These are phyloP conservation scores for Tachina fera DNA, from an alignment of 2,888 invertebrate genomes.

Conservation along the genomic window DNA sequence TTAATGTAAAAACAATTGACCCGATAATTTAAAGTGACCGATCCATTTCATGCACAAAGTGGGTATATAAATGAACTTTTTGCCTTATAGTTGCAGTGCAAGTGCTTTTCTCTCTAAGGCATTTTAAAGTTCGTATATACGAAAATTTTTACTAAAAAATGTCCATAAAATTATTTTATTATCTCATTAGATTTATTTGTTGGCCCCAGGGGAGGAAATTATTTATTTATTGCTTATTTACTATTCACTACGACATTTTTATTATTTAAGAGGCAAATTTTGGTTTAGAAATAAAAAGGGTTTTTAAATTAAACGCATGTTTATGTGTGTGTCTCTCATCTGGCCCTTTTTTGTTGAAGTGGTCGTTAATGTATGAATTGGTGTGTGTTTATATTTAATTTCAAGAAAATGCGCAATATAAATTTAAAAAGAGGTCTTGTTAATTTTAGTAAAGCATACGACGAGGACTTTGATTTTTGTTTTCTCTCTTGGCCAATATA, in stretches of 20 bases:
- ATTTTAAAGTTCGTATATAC: too few species aligned
- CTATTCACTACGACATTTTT: conserved; percentile 11
- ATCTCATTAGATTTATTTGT: conserved; percentile 8
- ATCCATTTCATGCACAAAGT: too few species aligned
- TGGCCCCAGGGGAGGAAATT: conserved; percentile 61
- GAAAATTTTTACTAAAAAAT: too few species aligned
- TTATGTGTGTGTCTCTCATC: background rate
- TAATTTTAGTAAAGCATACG: conserved; percentile 22
- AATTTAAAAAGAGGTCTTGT: conserved; percentile 13
- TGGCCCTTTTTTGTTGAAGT: conserved; percentile 24
- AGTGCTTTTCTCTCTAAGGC: too few species aligned
- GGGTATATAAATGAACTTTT: too few species aligned
- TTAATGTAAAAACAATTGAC: too few species aligned
- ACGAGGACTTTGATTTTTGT: conserved; percentile 23
- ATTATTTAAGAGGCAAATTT: conserved; percentile 1
- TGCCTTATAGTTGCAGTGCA: too few species aligned
- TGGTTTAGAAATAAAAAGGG: conserved; percentile 30
- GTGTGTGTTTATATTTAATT: background rate
- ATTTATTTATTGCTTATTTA: conserved; percentile 66
- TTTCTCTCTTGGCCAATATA: conserved; percentile 39
- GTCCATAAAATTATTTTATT: conserved; percentile 15
- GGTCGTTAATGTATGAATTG: background rate
- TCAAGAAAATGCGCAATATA: conserved; percentile 19
- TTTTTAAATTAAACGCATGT: background rate
- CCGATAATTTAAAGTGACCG: too few species aligned